Evolutionary conservation across 2,113 vertebrate genomes (phyloP).

Genomic region (Spheniscus mendiculus): DNA sequence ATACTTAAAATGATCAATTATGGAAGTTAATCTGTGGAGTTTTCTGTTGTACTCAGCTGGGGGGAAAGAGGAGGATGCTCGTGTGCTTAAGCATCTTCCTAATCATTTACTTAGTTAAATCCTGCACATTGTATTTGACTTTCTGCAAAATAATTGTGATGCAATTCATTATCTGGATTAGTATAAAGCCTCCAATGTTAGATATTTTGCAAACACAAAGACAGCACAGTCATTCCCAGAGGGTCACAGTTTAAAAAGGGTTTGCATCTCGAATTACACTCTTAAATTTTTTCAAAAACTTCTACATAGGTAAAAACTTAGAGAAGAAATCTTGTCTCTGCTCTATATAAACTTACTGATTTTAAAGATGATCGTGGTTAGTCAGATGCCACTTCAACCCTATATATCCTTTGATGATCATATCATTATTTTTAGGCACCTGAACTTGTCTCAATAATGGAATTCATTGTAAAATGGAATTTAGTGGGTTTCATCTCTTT

Average conservation of each 20-base stretch:
- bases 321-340: background rate
- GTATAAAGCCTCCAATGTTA: background rate
- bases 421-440: background rate
- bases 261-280: background rate
- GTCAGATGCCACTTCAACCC: background rate
- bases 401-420: background rate
- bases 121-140: background rate
- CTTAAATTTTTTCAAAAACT: background rate
- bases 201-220: background rate
- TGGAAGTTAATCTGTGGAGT: background rate
- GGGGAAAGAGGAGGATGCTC: background rate
- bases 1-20: background rate
- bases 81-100: background rate
- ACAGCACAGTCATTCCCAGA: background rate
- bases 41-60: background rate
- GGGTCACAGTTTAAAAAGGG: background rate
- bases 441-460: background rate
- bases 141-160: background rate
- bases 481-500: background rate
- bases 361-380: accelerated
- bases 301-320: background rate
- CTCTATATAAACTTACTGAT: accelerated
- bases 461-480: background rate
- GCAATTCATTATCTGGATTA: constrained; percentile 7
- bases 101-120: background rate